Base-by-base conservation (phyloP, 2,888 invertebrate genomes). In the Drosophila lacicola region DNA sequence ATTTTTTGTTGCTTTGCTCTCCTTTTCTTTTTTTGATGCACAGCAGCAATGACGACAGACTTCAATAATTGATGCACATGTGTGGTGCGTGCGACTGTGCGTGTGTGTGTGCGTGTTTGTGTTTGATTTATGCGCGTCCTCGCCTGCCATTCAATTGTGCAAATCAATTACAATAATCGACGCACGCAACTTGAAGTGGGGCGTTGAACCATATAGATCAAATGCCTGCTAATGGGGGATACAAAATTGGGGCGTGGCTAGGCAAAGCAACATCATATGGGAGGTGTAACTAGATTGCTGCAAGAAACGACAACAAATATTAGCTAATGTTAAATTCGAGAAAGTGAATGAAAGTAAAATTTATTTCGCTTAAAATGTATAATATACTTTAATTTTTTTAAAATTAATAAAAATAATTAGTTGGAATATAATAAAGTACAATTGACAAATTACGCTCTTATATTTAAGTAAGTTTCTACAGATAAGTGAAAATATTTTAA, bases 81-180 rank as follows among this genome's bases (percentile, higher is more conserved):
- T 69, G 57, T 25, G 63, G 44, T 46, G 61, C 37, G 50, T 47
- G 53, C 41, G 41, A 4, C 8, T 17, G 17, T 17, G 17, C 2
- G 17, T 17, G 17, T 46, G 44, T 14, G 41, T 25, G 62, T 33
- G 34, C 58, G 44, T 60, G 69, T 46, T 29, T 60, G 57, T 60
- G 62, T 78, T 67, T 86, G 82, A 82, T 82, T 86, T 82, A 82
- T 82, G 87, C 76, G 73, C 61, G 78, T 83, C 74, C 87, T 80
- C 87, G 87, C 78, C 84, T 78, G 70, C 69, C 81, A 71, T 82
- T 80, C 84, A 88, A 86, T 82, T 86, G 86, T 79, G 77, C 81
- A 87, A 88, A 88, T 85, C 88, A 85, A 85, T 85, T 88, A 86
- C 80, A 88, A 84, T 84, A 84, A 86, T 82, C 88, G 85, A 74